phyloP scores from a whole-genome alignment of 2,797 vertebrate genomes.

The Platyrinchus mystaceus region DNA sequence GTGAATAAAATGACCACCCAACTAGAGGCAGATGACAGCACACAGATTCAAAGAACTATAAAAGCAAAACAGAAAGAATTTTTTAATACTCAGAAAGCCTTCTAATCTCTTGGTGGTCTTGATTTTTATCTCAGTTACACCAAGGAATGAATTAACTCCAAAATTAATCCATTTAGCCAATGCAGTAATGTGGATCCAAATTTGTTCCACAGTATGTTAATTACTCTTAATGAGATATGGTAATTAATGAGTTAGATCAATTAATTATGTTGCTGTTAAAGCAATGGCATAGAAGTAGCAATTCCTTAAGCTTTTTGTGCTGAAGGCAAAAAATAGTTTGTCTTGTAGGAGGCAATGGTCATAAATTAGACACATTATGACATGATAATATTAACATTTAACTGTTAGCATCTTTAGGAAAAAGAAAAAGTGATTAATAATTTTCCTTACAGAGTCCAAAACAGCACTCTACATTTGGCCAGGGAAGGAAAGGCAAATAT shows the following conservation, averaged over 20 bases:
- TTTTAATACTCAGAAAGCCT: background rate
- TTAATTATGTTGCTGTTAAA: background rate
- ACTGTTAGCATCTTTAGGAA: background rate
- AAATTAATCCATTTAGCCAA: background rate
- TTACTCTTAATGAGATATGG: background rate
- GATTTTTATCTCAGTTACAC: conserved; percentile 25
- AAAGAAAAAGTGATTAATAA: background rate
- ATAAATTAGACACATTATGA: background rate
- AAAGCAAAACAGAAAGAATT: background rate
- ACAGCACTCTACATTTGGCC: background rate
- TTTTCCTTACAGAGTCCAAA: background rate
- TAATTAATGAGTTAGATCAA: background rate
- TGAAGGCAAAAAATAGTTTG: background rate
- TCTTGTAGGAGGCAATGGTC: background rate
- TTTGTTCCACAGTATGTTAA: background rate
- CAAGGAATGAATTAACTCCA: background rate
- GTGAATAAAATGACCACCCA: conserved; percentile 16
- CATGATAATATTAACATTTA: background rate
- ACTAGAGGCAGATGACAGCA: background rate
- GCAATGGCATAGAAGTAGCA: background rate
- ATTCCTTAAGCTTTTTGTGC: background rate
- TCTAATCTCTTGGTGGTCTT: conserved; percentile 23
- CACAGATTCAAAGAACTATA: background rate
- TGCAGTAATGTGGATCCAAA: background rate
- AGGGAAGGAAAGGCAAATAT: background rate